Conservation (phyloP, 2,113 vertebrate genomes). For the Callithrix jacchus region DNA sequence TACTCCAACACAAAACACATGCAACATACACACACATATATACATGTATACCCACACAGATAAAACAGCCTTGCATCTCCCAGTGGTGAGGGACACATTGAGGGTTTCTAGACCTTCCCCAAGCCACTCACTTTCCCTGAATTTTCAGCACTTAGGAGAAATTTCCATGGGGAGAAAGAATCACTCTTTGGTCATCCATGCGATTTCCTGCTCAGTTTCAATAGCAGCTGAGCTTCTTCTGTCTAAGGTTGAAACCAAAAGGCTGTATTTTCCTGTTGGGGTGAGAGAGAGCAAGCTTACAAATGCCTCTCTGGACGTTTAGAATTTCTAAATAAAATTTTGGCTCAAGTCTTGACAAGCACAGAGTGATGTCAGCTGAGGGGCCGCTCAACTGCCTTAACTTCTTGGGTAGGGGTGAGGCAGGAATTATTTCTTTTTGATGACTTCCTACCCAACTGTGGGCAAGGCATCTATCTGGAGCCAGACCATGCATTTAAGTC, state of each 20-base stretch:
- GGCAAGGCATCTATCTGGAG: neutral
- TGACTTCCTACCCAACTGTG: too few relatives aligned
- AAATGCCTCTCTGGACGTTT: neutral
- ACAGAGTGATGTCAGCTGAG: neutral
- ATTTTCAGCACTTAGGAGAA: neutral
- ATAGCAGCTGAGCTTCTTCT: neutral
- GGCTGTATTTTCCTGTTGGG: neutral
- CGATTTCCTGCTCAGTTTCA: neutral
- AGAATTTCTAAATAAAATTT: conserved; percentile 34
- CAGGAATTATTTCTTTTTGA: neutral
- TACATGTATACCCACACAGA: neutral
- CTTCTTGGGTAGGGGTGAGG: neutral
- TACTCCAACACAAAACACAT: neutral
- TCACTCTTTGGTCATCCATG: neutral
- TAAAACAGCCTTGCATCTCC: neutral
- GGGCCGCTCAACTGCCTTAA: neutral
- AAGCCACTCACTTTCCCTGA: neutral
- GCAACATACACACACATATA: neutral
- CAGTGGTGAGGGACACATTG: neutral
- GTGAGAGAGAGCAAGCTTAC: neutral
- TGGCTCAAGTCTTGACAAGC: conserved; percentile 9
- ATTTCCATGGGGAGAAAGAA: neutral
- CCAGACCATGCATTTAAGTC: neutral
- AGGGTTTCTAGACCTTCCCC: neutral
- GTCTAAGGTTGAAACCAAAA: neutral